Percentiles rank a stretch among this genome's conserved stretches.
Conservation (phyloP, 2,113 vertebrate genomes). For the Neopipo cinnamomea region DNA sequence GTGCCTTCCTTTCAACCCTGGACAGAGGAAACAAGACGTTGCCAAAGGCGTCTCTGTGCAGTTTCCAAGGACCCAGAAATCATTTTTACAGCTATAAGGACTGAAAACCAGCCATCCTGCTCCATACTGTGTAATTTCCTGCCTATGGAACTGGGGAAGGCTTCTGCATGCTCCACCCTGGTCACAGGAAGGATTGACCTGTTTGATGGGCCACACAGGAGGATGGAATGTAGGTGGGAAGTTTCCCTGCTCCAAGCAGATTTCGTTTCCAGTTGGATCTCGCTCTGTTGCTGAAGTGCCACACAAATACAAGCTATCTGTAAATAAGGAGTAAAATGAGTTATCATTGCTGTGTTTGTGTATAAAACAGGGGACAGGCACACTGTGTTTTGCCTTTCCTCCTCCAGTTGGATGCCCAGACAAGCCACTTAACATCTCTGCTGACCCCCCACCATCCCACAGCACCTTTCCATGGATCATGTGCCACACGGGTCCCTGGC, state of each 20-base stretch:
- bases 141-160: neutral
- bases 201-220: neutral
- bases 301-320: neutral
- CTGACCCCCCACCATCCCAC: neutral
- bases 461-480: fast-evolving
- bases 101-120: neutral
- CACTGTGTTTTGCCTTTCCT: neutral
- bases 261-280: neutral
- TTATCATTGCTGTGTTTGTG: neutral
- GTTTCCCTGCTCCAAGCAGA: neutral
- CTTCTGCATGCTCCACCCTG: neutral
- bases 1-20: neutral
- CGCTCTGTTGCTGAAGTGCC: neutral
- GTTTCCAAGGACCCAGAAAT: neutral
- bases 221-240: neutral
- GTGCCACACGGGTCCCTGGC: neutral
- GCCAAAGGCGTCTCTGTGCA: neutral
- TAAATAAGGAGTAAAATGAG: neutral
- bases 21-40: neutral
- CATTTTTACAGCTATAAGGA: neutral
- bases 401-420: neutral
- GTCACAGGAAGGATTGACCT: neutral
- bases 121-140: fast-evolving
- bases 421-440: neutral
- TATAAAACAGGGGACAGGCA: neutral